A percentile compares a stretch with the other conserved stretches of the same genome.
Conservation (phyloP, 2,888 invertebrate species). For the Drosophila falleni region DNA sequence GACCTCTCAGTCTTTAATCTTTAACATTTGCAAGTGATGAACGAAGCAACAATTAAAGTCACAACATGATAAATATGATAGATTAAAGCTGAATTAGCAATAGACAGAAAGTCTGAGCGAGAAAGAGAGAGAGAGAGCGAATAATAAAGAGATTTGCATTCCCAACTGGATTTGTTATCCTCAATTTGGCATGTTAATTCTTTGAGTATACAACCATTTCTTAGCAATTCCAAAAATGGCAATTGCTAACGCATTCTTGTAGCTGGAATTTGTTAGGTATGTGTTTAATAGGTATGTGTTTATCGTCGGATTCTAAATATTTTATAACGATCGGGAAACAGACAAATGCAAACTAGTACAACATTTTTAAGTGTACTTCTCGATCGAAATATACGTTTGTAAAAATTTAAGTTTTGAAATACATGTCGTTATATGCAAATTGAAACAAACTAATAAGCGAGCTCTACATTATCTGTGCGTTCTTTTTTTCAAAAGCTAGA, state of each 20-base stretch:
- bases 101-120: background rate
- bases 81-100: conserved; percentile 3
- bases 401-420: too few relatives aligned
- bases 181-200: background rate
- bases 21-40: conserved; percentile 13
- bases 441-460: too few relatives aligned
- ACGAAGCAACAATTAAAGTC: conserved; percentile 26
- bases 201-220: background rate
- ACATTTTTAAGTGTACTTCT: too few relatives aligned
- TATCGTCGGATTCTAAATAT: background rate
- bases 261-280: background rate
- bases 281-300: background rate
- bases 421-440: too few relatives aligned
- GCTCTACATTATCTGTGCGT: too few relatives aligned
- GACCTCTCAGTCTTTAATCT: background rate
- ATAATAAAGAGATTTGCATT: background rate
- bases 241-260: background rate
- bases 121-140: background rate
- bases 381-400: too few relatives aligned
- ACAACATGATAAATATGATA: conserved; percentile 5
- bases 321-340: background rate
- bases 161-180: background rate
- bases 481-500: too few relatives aligned
- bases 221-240: background rate
- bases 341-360: too few relatives aligned